Evolutionary conservation across 2,888 invertebrate genomes (phyloP), one percentile per base, ranked within the genome.

Genomic region (Aethes cnicana): DNA sequence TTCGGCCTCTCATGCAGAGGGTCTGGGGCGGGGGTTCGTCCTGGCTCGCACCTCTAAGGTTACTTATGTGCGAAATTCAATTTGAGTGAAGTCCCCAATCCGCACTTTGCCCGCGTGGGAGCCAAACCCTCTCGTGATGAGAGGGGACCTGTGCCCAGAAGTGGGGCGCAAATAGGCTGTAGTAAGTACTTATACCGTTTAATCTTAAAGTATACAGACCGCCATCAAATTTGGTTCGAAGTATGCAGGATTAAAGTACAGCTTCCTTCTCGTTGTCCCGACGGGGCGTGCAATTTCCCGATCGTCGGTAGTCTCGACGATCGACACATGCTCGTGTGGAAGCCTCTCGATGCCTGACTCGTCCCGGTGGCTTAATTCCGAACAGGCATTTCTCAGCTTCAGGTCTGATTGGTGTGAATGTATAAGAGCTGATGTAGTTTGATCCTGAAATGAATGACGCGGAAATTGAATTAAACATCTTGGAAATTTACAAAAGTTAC

Each of bases 201-300:
- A 5, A 28, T 5, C n/a, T 11, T 8, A 3, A 14, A 25, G 12
- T 14, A 18, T 53, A 68, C 92, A 91, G 88, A 96, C 96, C 87
- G 94, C 90, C 74, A 97, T 90, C 36, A 96, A 77, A 62, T 97
- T 95, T 17, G 95, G 95, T 74, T 97, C 97, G 69, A 97, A 97
- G 74, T 97, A 97, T 4, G 97, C 96, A 0, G 96, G 96, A 77
- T 96, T 97, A 69, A 97, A 97, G 73, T 96, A 97, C 2, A 97
- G 87, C 70, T 96, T 96, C 59, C 94, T 91, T 46, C 96, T 90
- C 0, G 94, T 93, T 17, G 92, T 93, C 7, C 95, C 95, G 55
- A 93, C 92, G 7, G 93, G 92, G 63, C 92, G 87, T 6, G 94
- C 86, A 60, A 95, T 94, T 59, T 93, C 90, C 53, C 92, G 86